Percentiles rank a stretch among this genome's conserved stretches.
These are phyloP conservation scores for Amblyjoppa proteus DNA, from an alignment of 2,888 invertebrate genomes.

Conservation along the genomic window DNA sequence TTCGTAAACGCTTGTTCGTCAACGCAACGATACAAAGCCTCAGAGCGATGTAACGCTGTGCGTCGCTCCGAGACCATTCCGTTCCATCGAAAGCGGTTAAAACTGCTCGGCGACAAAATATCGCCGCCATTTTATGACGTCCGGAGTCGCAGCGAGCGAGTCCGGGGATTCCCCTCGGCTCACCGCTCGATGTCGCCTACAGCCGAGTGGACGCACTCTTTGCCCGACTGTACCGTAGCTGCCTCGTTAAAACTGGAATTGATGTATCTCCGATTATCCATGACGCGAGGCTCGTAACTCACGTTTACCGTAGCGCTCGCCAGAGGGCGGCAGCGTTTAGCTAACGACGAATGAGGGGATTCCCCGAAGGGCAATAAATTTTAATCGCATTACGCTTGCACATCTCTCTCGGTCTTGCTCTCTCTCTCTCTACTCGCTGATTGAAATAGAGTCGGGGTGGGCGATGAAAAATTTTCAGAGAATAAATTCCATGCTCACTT, in stretches of 20 bases:
- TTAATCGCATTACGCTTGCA: not conserved
- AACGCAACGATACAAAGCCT: conserved; percentile 52
- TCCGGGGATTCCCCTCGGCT: conserved; percentile 57
- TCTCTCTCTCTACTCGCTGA: not conserved
- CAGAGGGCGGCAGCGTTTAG: conserved; percentile 43
- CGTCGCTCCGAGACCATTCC: not conserved
- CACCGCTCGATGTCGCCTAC: conserved; percentile 36
- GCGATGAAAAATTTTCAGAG: not conserved
- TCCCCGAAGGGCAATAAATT: conserved; percentile 14
- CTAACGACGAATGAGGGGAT: conserved; percentile 51
- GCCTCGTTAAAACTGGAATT: conserved; percentile 62
- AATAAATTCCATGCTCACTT: conserved; percentile 40
- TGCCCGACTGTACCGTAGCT: conserved; percentile 39
- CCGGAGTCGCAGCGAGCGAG: conserved; percentile 67
- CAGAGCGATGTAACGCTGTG: conserved; percentile 46
- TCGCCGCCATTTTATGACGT: conserved; percentile 65
- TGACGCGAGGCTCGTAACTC: conserved; percentile 54
- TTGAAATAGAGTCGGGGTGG: not conserved
- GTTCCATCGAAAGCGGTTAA: conserved; percentile 38
- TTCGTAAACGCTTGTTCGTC: conserved; percentile 21
- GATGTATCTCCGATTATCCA: conserved; percentile 62
- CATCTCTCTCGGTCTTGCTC: not conserved
- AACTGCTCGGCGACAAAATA: conserved; percentile 63
- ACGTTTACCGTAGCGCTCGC: conserved; percentile 39
- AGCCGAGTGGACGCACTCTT: conserved; percentile 38